phyloP scores from a whole-genome alignment of 2,797 vertebrate species.

The Channa striata region DNA sequence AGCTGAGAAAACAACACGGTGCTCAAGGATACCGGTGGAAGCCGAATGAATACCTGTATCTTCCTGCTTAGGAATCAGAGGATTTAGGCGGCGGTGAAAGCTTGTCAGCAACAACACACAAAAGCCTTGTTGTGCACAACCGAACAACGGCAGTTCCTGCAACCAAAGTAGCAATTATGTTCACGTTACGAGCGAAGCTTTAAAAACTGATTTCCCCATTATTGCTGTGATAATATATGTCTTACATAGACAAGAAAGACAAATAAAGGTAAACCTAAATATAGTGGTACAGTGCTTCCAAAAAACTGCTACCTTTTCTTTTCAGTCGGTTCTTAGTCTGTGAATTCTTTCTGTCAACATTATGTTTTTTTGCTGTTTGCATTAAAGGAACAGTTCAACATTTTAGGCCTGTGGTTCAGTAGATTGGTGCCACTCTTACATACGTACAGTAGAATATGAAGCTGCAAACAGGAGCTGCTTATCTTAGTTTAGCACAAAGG shows the following conservation, averaged over 20 bases:
- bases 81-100: slow-evolving; percentile 79
- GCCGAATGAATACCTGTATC: slow-evolving; percentile 71
- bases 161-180: slow-evolving; percentile 26
- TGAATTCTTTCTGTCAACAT: neutral
- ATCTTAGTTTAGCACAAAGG: neutral
- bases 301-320: neutral
- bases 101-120: slow-evolving; percentile 69
- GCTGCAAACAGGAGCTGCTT: neutral
- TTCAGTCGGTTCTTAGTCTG: neutral
- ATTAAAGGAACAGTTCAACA: neutral
- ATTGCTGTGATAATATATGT: slow-evolving; percentile 5
- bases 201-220: slow-evolving; percentile 8
- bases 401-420: neutral
- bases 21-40: slow-evolving; percentile 62
- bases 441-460: neutral
- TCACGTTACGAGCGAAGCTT: slow-evolving; percentile 24
- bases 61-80: slow-evolving; percentile 74
- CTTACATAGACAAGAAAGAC: slow-evolving; percentile 7
- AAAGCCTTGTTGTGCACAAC: slow-evolving; percentile 59
- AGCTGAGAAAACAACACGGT: slow-evolving; percentile 69
- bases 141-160: slow-evolving; percentile 31
- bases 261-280: slow-evolving; percentile 4
- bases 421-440: neutral
- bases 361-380: neutral
- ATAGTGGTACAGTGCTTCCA: neutral